Conservation (phyloP, 1,140 invertebrate genomes). For the Matsumurasca onukii region DNA sequence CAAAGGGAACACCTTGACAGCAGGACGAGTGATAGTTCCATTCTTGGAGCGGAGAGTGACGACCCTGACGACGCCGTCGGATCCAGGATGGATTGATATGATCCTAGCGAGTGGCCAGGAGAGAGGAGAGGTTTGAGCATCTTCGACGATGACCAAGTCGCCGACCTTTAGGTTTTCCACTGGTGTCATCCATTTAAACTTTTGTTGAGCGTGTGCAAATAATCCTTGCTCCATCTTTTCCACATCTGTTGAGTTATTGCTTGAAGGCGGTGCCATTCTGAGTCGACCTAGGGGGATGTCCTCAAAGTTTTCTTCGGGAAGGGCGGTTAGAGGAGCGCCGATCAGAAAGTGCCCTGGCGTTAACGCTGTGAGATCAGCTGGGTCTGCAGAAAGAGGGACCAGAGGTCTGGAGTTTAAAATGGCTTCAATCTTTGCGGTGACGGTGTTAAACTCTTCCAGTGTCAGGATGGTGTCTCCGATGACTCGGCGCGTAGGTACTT, state of each 20-base stretch:
- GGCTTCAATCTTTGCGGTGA: constrained; percentile 8
- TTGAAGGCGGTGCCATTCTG: constrained; percentile 8
- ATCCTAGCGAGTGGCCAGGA: no score
- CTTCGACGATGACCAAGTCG: no score
- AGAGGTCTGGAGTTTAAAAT: constrained; percentile 11
- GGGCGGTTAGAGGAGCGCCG: neutral
- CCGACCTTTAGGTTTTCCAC: neutral
- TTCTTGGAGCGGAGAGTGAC: no score
- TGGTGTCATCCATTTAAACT: neutral
- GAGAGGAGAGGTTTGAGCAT: no score
- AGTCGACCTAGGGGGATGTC: neutral
- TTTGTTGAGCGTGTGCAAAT: neutral
- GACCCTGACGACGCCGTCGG: no score
- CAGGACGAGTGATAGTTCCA: no score
- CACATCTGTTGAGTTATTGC: constrained; percentile 28
- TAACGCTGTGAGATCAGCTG: constrained; percentile 27
- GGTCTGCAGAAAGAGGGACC: constrained; percentile 20
- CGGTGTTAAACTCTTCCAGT: neutral
- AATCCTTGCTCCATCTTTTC: constrained; percentile 13
- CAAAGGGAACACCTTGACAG: no score
- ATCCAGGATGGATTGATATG: no score
- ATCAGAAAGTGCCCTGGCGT: constrained; percentile 38
- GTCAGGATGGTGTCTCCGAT: neutral
- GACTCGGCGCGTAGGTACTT: neutral
- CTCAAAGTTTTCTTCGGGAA: neutral